Conservation (phyloP, 2,113 vertebrate genomes). For the Triplophysa rosa region DNA sequence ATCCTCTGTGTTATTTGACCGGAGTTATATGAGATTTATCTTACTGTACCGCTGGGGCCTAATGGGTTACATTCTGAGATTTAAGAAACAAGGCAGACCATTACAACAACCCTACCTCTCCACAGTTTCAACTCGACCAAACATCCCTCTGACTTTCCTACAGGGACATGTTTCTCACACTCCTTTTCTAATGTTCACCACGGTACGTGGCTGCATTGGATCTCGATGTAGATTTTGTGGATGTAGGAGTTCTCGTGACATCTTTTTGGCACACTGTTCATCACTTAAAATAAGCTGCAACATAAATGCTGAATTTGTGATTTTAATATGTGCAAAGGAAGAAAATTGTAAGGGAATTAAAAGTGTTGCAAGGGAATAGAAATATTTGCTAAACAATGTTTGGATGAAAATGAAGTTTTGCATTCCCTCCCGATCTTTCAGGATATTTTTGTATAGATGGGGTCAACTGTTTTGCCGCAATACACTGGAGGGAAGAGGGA, state of each 20-base stretch:
- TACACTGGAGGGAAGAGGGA: slow-evolving; percentile 15
- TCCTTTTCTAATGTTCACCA: neutral
- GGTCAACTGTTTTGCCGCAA: slow-evolving; percentile 53
- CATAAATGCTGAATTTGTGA: neutral
- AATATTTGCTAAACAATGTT: slow-evolving; percentile 22
- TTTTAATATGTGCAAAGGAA: neutral
- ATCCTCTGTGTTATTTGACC: slow-evolving; percentile 2
- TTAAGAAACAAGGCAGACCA: slow-evolving; percentile 52
- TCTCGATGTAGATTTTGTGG: slow-evolving; percentile 13
- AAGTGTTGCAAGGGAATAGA: slow-evolving; percentile 41
- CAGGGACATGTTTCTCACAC: neutral
- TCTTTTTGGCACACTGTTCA: neutral
- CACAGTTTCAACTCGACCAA: slow-evolving; percentile 56
- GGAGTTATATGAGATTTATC: slow-evolving; percentile 15
- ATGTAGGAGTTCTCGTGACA: slow-evolving; percentile 1
- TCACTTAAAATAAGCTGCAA: neutral
- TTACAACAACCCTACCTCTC: slow-evolving; percentile 74
- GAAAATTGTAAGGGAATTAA: slow-evolving; percentile 34
- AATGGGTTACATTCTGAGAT: slow-evolving; percentile 30
- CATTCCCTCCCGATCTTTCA: slow-evolving; percentile 29
- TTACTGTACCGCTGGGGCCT: slow-evolving; percentile 54
- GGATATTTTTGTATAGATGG: slow-evolving; percentile 61
- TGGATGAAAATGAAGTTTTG: slow-evolving; percentile 15
- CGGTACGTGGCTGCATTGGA: slow-evolving; percentile 5
- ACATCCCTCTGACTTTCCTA: slow-evolving; percentile 1